Percentiles rank a stretch among this genome's conserved stretches.
These are phyloP conservation scores for Botia kubotai DNA, from an alignment of 2,797 vertebrate species.

Conservation along the genomic window DNA sequence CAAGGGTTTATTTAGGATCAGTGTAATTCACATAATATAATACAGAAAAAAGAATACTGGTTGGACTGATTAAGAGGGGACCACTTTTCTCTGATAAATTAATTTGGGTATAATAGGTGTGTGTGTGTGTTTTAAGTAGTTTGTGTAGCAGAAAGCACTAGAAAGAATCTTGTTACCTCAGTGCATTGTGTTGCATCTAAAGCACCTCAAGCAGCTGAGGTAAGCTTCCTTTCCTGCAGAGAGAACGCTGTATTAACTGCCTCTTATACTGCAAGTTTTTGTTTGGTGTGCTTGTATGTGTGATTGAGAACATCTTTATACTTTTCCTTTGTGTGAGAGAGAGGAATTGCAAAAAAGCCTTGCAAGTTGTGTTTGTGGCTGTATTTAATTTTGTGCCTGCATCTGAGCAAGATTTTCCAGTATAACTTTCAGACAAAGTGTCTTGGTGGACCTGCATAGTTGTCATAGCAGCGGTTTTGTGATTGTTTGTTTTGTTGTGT, in stretches of 20 bases:
- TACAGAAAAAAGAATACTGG: not conserved
- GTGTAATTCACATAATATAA: not conserved
- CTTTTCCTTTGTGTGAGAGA: slow-evolving; percentile 10
- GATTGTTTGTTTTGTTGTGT: slow-evolving; percentile 45
- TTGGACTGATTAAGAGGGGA: not conserved
- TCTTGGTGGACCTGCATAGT: slow-evolving; percentile 43
- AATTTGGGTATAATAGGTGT: not conserved
- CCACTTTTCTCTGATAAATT: not conserved
- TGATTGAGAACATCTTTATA: slow-evolving; percentile 29
- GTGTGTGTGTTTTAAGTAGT: not conserved
- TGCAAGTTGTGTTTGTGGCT: slow-evolving; percentile 24
- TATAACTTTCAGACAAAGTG: slow-evolving; percentile 48
- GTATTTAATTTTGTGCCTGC: not conserved
- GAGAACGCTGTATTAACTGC: slow-evolving; percentile 44
- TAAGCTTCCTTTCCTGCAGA: slow-evolving; percentile 40
- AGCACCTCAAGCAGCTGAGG: slow-evolving; percentile 36
- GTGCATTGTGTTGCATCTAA: slow-evolving; percentile 32
- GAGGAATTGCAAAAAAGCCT: slow-evolving; percentile 36
- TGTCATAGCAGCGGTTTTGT: slow-evolving; percentile 55
- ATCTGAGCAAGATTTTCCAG: not conserved
- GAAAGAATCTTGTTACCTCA: slow-evolving; percentile 29
- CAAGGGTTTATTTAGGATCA: slow-evolving; percentile 9
- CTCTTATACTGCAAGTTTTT: slow-evolving; percentile 7
- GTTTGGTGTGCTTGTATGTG: slow-evolving; percentile 27
- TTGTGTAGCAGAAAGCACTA: not conserved